These are phyloP conservation scores for Lasioglossum baleicum DNA, from an alignment of 1,140 invertebrate genomes.

Conservation along the genomic window DNA sequence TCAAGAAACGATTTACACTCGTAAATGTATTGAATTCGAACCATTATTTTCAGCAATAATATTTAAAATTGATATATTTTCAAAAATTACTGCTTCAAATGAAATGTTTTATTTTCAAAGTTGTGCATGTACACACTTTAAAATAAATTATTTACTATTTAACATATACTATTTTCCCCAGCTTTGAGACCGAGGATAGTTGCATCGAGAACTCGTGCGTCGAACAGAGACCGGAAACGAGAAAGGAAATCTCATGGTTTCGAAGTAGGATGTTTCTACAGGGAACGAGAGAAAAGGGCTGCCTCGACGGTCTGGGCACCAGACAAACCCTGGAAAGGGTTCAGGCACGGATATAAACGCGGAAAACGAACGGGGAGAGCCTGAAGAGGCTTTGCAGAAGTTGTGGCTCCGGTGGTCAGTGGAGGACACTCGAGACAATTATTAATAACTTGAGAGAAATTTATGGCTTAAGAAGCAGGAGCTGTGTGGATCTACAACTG, in stretches of 20 bases:
- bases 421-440: background rate
- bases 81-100: no score
- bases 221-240: background rate
- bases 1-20: no score
- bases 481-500: no score
- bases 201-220: background rate
- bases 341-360: conserved; percentile 12
- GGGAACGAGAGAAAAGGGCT: background rate
- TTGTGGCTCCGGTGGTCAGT: background rate
- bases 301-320: background rate
- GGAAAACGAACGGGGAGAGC: background rate
- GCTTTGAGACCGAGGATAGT: no score
- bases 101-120: no score
- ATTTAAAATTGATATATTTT: no score
- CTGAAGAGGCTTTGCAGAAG: background rate
- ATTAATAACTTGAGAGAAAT: conserved; percentile 1
- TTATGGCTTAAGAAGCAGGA: background rate
- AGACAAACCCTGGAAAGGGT: background rate
- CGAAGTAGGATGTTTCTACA: background rate
- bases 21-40: no score
- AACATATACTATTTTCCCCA: no score
- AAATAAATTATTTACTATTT: no score
- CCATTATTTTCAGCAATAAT: no score
- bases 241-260: background rate
- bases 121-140: no score